Evolutionary conservation across 2,888 invertebrate species (phyloP).

Genomic region (Hirtodrosophila duncani): DNA sequence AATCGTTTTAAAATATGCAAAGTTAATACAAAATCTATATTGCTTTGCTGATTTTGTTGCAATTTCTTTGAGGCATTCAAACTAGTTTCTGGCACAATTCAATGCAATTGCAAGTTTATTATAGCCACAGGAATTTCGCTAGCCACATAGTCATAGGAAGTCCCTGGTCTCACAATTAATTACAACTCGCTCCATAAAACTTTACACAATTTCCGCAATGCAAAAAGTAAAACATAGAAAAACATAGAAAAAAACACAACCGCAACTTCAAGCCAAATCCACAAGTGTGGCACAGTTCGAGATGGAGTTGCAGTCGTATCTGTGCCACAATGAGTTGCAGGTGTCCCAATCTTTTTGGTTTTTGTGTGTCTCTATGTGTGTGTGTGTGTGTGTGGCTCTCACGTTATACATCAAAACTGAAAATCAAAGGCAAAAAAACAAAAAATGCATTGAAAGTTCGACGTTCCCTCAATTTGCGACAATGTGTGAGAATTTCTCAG

Average conservation of each 20-base stretch:
- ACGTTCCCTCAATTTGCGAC: constrained; percentile 57
- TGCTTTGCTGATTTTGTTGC: too few relatives aligned
- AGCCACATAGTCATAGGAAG: background rate
- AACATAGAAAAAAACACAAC: constrained; percentile 5
- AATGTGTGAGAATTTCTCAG: constrained; percentile 67
- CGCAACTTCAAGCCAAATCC: constrained; percentile 17
- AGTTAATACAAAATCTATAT: too few relatives aligned
- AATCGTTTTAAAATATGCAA: too few relatives aligned
- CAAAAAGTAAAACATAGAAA: constrained; percentile 14
- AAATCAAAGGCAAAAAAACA: constrained; percentile 1
- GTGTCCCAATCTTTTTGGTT: constrained; percentile 26
- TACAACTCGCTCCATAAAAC: constrained; percentile 30
- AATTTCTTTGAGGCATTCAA: too few relatives aligned
- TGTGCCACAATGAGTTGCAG: constrained; percentile 29
- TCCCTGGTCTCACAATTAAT: background rate
- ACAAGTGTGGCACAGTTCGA: constrained; percentile 36
- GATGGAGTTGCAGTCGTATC: constrained; percentile 29
- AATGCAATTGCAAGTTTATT: too few relatives aligned
- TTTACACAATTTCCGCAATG: constrained; percentile 40
- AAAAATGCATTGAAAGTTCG: constrained; percentile 12
- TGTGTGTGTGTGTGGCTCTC: too few relatives aligned
- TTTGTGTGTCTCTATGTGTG: constrained; percentile 1
- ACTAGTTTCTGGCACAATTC: too few relatives aligned
- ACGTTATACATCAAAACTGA: constrained; percentile 52
- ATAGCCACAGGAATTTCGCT: too few relatives aligned